Evolutionary conservation across 64 coral and sea anemone species (phyloP).

Genomic region (Montipora sp.): DNA sequence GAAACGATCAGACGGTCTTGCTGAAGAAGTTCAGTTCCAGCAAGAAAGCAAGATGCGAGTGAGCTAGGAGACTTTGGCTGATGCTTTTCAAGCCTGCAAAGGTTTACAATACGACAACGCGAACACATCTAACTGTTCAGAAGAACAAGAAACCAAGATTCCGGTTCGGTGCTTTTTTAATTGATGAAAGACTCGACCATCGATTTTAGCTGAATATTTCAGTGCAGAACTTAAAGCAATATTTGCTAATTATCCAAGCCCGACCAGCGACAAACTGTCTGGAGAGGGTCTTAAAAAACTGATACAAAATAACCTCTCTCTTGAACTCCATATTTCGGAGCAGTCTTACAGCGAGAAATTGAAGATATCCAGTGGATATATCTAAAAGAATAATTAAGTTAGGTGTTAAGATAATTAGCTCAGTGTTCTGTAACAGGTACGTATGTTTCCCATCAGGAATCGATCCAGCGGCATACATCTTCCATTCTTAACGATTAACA

Average conservation of each 20-base stretch:
- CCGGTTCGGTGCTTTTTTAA: neutral
- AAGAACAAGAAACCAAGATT: neutral
- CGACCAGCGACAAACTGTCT: neutral
- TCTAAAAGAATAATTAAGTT: conserved; percentile 1
- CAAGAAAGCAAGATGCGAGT: neutral
- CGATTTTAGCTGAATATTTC: neutral
- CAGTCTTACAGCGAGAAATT: neutral
- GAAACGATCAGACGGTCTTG: neutral
- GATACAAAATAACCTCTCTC: neutral
- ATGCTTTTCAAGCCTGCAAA: neutral
- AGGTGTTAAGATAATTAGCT: conserved; percentile 54
- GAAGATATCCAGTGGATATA: neutral
- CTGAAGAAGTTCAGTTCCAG: neutral
- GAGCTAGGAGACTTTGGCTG: neutral
- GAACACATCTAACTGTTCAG: neutral
- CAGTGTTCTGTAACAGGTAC: conserved; percentile 3
- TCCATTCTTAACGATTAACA: conserved; percentile 15
- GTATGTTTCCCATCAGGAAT: conserved; percentile 20
- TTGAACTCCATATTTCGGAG: neutral
- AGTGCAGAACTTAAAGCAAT: neutral
- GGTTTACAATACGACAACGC: too few relatives aligned
- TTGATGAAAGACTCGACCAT: neutral
- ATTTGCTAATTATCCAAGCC: conserved; percentile 7
- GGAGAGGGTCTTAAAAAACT: neutral
- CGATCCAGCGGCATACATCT: neutral